Base-by-base conservation (phyloP, 1,140 invertebrate species). In the Pseudomyrmex pallidus region DNA sequence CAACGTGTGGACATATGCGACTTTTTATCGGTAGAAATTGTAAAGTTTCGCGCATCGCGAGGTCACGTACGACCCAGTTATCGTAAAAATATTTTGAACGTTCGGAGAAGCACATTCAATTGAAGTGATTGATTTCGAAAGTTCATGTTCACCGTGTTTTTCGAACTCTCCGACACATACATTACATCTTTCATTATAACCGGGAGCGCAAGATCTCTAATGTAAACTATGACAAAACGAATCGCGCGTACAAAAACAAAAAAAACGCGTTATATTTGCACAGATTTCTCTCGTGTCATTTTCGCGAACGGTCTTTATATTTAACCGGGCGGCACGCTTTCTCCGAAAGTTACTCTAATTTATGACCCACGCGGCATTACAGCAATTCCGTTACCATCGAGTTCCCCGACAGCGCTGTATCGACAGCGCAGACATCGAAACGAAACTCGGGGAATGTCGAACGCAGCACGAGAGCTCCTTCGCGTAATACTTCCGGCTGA, bases 401-500 rank as follows among this genome's bases (percentile, higher is more conserved):
- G 76, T 59, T 59, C 76, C 76, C 61, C 76, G 76, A 80, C 76
- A 72, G 44, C 22, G 66, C 20, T 20, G 76, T 80, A 80, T 80
- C 76, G 76, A 80, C 66, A 80, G 66, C 54, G 44, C 54, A 20
- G 20, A 48, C 76, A 80, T 72, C 76, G 64, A 59, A 70, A 80
- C 76, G 76, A 80, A 80, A 80, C 20, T 59, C 76, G 66, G 5
- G 35, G 66, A 70, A 72, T 61, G 76, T 72, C 76, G 76, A 80
- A 72, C 76, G 44, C 76, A 80, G 76, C 66, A 70, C 76, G 46
- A 59, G 64, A 61, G 46, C 66, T 80, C 76, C 76, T 80, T 80
- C 76, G 76, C 76, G 76, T 80, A 80, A 80, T 80, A 80, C 66
- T 80, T 80, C 76, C 56, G 66, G 54, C 76, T 80, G 76, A 80